Base-by-base conservation (phyloP, 2,797 vertebrate species). In the Neostethus bicornis region DNA sequence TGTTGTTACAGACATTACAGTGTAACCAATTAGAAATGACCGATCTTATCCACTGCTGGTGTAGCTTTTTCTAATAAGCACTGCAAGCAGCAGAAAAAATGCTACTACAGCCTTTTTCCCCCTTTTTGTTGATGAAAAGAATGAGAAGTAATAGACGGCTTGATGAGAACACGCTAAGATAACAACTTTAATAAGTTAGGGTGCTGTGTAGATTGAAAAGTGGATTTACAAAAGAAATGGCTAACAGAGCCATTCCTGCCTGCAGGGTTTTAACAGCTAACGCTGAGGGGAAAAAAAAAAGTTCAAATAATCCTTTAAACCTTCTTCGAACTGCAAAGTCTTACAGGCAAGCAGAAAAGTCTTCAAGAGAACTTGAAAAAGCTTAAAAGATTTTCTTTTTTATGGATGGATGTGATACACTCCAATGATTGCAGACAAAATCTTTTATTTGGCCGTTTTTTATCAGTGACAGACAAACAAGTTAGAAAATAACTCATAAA, bases 301-400 rank as follows among this genome's bases (percentile, higher is more conserved):
- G 66, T 56, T 38, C 44, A 31, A 60, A 41, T 11, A 49, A 20
- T 48, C 50, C 48, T 80, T 51, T 64, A 65, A 16, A 66, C 62
- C 38, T 78, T 77, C 73, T 65, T 79, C 52, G 57, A 66, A 59
- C 39, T 51, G 20, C 24, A 29, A 55, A 45, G 37, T 52, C 37
- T 5, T 35, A 50, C 20, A 59, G 47, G 66, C 41, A 61, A 72
- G 77, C 61, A 81, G 73, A 75, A 83, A 85, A 69, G 34, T 29
- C 59, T 61, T 34, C 42, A 39, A 42, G 16, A 51, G 52, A 49
- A 50, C 29, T 13, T 42, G 17, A 21, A 35, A 7, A 5, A 20
- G 14, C 52, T 32, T 12, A 13, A 34, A 50, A 58, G 34, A 54
- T 60, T 51, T 55, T 53, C 42, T 51, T 25, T 3, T 45, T 38